Evolutionary conservation across 2,888 invertebrate genomes (phyloP).

Genomic region (Ormyrus nitidulus): DNA sequence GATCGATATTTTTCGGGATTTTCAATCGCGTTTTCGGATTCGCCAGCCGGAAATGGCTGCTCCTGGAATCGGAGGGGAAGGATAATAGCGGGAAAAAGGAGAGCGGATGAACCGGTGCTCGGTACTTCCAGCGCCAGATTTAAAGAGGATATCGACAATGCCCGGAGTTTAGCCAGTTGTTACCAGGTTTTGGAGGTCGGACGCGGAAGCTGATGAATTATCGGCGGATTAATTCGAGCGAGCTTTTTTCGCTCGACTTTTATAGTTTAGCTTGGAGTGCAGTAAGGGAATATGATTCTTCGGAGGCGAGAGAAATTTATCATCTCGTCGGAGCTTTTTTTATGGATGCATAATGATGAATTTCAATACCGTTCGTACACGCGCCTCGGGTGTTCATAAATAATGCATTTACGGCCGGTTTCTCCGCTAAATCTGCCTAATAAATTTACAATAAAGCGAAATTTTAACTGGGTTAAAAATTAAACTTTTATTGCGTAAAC

Average conservation of each 20-base stretch:
- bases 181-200: too few relatives aligned
- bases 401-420: not conserved
- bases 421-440: not conserved
- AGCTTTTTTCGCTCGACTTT: too few relatives aligned
- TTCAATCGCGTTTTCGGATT: slow-evolving; percentile 24
- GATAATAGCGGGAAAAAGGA: not conserved
- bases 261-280: too few relatives aligned
- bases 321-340: not conserved
- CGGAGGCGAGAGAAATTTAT: too few relatives aligned
- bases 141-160: too few relatives aligned
- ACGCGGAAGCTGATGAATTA: too few relatives aligned
- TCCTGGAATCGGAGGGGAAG: not conserved
- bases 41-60: not conserved
- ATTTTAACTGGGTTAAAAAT: not conserved
- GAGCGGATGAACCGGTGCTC: too few relatives aligned
- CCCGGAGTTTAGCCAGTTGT: too few relatives aligned
- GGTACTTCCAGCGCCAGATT: too few relatives aligned
- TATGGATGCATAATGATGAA: not conserved
- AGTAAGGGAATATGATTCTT: too few relatives aligned
- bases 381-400: not conserved
- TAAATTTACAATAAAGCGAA: slow-evolving; percentile 8
- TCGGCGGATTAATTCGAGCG: too few relatives aligned
- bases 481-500: slow-evolving; percentile 14
- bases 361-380: not conserved
- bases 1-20: slow-evolving; percentile 5